A percentile compares a stretch with the other conserved stretches of the same genome.
These are phyloP conservation scores for Syngnathus floridae DNA, from an alignment of 2,113 vertebrate genomes.

Conservation along the genomic window DNA sequence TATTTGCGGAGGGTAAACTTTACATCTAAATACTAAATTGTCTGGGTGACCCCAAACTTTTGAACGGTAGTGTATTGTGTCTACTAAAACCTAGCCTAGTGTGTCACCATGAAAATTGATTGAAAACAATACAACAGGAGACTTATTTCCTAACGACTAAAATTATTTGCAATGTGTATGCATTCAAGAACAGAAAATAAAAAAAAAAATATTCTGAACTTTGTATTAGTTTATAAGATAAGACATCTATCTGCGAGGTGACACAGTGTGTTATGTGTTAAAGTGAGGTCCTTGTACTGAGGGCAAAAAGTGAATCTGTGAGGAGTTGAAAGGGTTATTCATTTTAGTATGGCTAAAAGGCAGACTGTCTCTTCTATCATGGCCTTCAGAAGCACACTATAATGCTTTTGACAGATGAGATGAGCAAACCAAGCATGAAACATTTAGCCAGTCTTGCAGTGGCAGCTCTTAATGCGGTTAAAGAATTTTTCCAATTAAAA, in stretches of 20 bases:
- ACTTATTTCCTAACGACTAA: too few species aligned
- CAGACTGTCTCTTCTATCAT: slow-evolving; percentile 4
- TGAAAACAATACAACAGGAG: too few species aligned
- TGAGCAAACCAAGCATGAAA: slow-evolving; percentile 7
- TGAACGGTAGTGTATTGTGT: too few species aligned
- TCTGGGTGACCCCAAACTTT: too few species aligned
- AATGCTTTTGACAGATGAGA: slow-evolving; percentile 10
- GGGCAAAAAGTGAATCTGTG: slow-evolving; percentile 21
- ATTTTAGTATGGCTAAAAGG: slow-evolving; percentile 16
- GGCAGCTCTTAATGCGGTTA: background rate
- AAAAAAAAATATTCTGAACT: background rate
- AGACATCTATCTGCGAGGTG: background rate
- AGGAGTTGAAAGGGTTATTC: slow-evolving; percentile 28
- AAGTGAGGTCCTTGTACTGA: slow-evolving; percentile 7
- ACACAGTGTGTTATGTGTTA: slow-evolving; percentile 2
- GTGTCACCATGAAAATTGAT: too few species aligned
- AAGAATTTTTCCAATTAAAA: slow-evolving; percentile 3
- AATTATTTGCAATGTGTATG: background rate
- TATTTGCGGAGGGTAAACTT: too few species aligned
- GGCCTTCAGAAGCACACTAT: slow-evolving; percentile 1
- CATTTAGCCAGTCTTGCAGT: background rate
- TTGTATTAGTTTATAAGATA: background rate
- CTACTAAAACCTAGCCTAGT: too few species aligned
- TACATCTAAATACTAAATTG: too few species aligned
- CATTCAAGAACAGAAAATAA: background rate